These are phyloP conservation scores for Trochalopteron elliotii DNA, from an alignment of 2,113 vertebrate species.

Conservation along the genomic window DNA sequence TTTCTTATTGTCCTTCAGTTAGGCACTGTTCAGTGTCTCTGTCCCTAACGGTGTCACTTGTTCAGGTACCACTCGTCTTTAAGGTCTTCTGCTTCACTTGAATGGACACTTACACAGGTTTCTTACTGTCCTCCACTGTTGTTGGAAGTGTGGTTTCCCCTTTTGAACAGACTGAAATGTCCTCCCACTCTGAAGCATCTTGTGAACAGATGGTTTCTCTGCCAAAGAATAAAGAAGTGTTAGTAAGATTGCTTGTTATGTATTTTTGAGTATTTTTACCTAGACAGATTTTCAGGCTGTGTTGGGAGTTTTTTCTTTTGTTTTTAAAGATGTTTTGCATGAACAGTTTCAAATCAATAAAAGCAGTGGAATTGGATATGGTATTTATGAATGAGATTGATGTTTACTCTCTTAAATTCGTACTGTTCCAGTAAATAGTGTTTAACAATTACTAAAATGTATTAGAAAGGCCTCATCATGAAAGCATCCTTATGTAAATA, in stretches of 20 bases:
- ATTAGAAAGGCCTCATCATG: background rate
- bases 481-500: background rate
- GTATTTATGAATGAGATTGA: background rate
- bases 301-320: background rate
- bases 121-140: background rate
- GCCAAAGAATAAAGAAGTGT: background rate
- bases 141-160: background rate
- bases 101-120: background rate
- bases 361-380: background rate
- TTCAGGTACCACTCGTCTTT: background rate
- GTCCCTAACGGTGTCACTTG: background rate
- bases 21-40: background rate
- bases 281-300: background rate
- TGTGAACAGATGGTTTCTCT: background rate
- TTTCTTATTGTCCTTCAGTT: background rate
- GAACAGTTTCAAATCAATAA: background rate
- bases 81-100: background rate
- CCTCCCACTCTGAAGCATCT: background rate
- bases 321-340: background rate
- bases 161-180: background rate
- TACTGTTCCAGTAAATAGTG: background rate
- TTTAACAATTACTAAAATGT: background rate
- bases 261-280: background rate
- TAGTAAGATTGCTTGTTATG: background rate
- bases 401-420: background rate